phyloP scores from a whole-genome alignment of 2,888 invertebrate species.

The Drosophila flavopinicola region DNA sequence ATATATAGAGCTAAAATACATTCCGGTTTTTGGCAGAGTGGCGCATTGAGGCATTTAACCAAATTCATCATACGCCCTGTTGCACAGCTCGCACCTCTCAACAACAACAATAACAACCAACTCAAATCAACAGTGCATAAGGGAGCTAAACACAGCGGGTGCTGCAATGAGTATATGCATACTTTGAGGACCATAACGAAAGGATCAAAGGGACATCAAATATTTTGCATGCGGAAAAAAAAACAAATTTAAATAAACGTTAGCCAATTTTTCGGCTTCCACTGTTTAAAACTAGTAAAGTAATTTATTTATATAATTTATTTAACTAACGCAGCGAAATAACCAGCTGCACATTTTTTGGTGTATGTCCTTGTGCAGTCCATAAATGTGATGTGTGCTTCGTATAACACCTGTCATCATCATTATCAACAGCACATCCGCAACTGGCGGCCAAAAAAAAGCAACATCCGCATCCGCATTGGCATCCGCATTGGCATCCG shows the following conservation, averaged over 20 bases:
- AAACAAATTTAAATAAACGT: constrained; percentile 3
- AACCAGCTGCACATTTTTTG: constrained; percentile 1
- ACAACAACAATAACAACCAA: constrained; percentile 29
- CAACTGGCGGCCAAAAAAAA: background rate
- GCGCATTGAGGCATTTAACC: constrained; percentile 46
- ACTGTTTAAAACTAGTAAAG: background rate
- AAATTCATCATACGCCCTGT: constrained; percentile 67
- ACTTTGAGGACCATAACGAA: constrained; percentile 50
- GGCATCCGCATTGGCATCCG: constrained; percentile 11
- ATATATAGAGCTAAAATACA: background rate
- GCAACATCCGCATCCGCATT: constrained; percentile 16
- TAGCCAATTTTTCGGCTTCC: too few species aligned
- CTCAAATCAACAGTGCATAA: constrained; percentile 30
- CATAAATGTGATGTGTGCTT: constrained; percentile 49
- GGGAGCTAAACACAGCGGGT: background rate
- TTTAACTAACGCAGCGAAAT: too few species aligned
- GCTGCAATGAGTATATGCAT: constrained; percentile 8
- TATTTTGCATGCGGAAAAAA: constrained; percentile 9
- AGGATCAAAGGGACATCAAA: constrained; percentile 58
- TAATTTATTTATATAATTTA: background rate
- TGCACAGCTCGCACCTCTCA: constrained; percentile 42
- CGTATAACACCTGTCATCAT: constrained; percentile 54
- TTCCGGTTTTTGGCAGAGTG: constrained; percentile 26
- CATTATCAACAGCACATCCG: constrained; percentile 27
- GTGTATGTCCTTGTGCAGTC: constrained; percentile 21